Percentiles rank a stretch among this genome's conserved stretches.
Conservation (phyloP, 2,113 vertebrate genomes). For the human region DNA sequence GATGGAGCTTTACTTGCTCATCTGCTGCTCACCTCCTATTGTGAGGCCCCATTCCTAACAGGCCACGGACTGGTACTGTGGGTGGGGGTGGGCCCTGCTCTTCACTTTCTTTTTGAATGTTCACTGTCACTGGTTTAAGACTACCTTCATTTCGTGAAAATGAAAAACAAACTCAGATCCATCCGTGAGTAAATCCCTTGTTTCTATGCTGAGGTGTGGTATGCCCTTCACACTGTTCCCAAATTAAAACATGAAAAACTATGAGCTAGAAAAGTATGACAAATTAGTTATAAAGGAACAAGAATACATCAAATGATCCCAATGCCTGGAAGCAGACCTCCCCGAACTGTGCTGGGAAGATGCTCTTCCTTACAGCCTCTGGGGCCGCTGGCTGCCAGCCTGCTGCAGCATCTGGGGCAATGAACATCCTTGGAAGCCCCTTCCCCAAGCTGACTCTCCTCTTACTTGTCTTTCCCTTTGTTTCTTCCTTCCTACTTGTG, state of each 20-base stretch:
- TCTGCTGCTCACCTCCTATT: too few species aligned
- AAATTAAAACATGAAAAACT: neutral
- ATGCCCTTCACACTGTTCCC: neutral
- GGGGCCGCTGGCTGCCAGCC: neutral
- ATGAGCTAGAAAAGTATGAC: neutral
- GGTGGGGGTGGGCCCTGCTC: too few species aligned
- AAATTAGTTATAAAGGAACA: neutral
- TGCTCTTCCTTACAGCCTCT: neutral
- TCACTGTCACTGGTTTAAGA: neutral
- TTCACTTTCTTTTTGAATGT: neutral
- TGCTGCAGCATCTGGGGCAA: neutral
- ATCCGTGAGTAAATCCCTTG: accelerated
- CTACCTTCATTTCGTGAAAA: neutral
- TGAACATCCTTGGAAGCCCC: neutral
- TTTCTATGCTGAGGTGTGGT: neutral
- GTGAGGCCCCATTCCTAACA: too few species aligned
- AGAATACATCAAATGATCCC: neutral
- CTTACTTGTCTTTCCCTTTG: neutral
- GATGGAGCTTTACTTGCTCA: too few species aligned
- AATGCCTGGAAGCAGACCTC: too few species aligned
- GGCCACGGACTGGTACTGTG: too few species aligned
- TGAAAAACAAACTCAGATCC: neutral
- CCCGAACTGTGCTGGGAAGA: accelerated
- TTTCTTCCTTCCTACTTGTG: neutral
- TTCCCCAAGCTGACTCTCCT: accelerated